Evolutionary conservation across 2,797 vertebrate species (phyloP).

Genomic region (Ceryle rudis): DNA sequence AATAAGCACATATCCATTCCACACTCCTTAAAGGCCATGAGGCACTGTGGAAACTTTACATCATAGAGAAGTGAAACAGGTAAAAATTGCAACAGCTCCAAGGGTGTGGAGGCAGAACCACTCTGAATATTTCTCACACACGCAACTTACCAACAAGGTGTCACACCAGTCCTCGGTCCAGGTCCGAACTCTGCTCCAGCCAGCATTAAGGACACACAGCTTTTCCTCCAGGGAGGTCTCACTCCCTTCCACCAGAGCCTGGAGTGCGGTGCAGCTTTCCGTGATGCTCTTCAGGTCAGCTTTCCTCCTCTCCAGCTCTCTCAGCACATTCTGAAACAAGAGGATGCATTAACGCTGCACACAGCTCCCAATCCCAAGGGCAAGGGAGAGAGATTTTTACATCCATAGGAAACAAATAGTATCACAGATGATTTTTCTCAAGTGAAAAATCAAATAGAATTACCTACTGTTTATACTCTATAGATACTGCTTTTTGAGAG

Average conservation of each 20-base stretch:
- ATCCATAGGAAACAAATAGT: neutral
- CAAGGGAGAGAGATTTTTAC: neutral
- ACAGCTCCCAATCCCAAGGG: neutral
- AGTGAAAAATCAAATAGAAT: neutral
- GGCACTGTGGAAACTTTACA: neutral
- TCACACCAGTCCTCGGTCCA: slow-evolving; percentile 94
- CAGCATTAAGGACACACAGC: slow-evolving; percentile 88
- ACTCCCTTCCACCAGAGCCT: slow-evolving; percentile 90
- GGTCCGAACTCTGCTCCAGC: slow-evolving; percentile 89
- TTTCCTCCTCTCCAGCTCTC: slow-evolving; percentile 91
- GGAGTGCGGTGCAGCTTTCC: slow-evolving; percentile 88
- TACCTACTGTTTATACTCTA: neutral
- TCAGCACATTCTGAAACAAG: slow-evolving; percentile 87
- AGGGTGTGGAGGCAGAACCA: neutral
- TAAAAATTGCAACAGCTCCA: neutral
- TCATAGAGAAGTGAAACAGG: neutral
- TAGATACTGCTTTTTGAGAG: neutral
- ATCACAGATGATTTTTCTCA: neutral
- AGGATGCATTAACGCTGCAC: slow-evolving; percentile 9
- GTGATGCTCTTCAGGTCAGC: slow-evolving; percentile 86
- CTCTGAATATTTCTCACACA: neutral
- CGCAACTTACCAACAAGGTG: slow-evolving; percentile 86
- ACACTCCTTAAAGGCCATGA: neutral
- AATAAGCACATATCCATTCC: neutral
- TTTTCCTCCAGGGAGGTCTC: slow-evolving; percentile 86